Percentiles rank a stretch among this genome's conserved stretches.
These are phyloP conservation scores for Temnothorax rugatulus DNA, from an alignment of 2,888 invertebrate genomes.

Conservation along the genomic window DNA sequence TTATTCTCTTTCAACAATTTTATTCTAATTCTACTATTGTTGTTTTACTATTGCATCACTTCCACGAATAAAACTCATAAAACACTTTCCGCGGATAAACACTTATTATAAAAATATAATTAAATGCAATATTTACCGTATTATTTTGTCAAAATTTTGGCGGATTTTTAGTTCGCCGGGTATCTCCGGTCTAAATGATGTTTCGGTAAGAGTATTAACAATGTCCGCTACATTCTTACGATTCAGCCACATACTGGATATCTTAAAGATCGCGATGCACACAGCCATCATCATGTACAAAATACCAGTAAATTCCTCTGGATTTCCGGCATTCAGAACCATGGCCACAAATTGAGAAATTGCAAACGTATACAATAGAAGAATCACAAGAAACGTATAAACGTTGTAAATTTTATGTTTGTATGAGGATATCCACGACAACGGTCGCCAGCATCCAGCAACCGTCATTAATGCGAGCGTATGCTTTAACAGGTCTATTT, in stretches of 20 bases:
- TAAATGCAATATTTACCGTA: constrained; percentile 27
- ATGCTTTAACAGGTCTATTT: constrained; percentile 37
- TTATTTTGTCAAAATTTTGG: constrained; percentile 22
- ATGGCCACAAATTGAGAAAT: constrained; percentile 60
- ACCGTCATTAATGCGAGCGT: constrained; percentile 55
- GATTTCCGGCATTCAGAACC: constrained; percentile 9
- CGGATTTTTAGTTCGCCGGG: constrained; percentile 3
- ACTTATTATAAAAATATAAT: not conserved
- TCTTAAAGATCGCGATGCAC: constrained; percentile 58
- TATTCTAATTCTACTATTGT: not conserved
- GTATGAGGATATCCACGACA: constrained; percentile 37
- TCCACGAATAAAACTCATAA: not conserved
- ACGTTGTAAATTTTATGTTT: constrained; percentile 59
- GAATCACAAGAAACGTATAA: constrained; percentile 45
- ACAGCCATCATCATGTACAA: constrained; percentile 63
- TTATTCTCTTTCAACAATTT: not conserved
- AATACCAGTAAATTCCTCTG: constrained; percentile 62
- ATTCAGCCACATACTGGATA: constrained; percentile 49
- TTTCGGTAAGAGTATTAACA: not conserved
- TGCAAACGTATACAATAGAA: constrained; percentile 44
- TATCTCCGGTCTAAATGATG: constrained; percentile 14
- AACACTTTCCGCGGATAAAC: not conserved
- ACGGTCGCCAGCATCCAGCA: constrained; percentile 63
- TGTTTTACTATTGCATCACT: not conserved
- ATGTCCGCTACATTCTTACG: constrained; percentile 17